Evolutionary conservation across 2,797 vertebrate species (phyloP).

Genomic region (Odontamblyopus rebecca): DNA sequence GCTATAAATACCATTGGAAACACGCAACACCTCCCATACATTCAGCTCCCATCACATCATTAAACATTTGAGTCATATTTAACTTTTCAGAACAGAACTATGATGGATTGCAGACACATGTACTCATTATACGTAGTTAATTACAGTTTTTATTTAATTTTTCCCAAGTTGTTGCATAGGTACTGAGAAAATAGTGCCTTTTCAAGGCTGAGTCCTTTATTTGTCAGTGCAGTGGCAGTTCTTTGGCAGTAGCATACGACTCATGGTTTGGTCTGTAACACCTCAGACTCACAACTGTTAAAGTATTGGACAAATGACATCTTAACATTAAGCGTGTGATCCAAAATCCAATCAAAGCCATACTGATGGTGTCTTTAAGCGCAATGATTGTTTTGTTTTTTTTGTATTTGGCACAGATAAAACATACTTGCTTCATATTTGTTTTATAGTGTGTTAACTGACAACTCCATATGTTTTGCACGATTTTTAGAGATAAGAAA

Average conservation of each 20-base stretch:
- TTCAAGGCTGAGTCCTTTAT: conserved; percentile 48
- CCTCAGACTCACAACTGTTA: conserved; percentile 52
- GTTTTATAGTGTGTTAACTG: no score
- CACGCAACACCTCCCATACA: conserved; percentile 22
- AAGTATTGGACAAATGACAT: conserved; percentile 43
- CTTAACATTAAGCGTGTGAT: neutral
- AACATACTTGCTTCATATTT: no score
- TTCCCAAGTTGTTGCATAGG: conserved; percentile 36
- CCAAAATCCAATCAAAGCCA: neutral
- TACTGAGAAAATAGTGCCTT: conserved; percentile 34
- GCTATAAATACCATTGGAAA: conserved; percentile 33
- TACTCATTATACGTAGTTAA: conserved; percentile 38
- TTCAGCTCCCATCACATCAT: conserved; percentile 26
- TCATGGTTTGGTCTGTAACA: conserved; percentile 40
- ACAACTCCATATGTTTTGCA: no score
- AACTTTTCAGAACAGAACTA: conserved; percentile 13
- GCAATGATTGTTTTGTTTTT: no score
- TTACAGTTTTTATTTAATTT: conserved; percentile 41
- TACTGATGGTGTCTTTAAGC: neutral
- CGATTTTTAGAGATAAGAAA: no score
- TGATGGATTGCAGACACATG: conserved; percentile 43
- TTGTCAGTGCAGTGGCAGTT: conserved; percentile 59
- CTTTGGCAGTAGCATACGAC: conserved; percentile 56
- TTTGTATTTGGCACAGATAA: no score
- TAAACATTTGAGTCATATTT: conserved; percentile 43